Evolutionary conservation across 2,888 invertebrate genomes (phyloP).

Genomic region (Callimorpha dominula): DNA sequence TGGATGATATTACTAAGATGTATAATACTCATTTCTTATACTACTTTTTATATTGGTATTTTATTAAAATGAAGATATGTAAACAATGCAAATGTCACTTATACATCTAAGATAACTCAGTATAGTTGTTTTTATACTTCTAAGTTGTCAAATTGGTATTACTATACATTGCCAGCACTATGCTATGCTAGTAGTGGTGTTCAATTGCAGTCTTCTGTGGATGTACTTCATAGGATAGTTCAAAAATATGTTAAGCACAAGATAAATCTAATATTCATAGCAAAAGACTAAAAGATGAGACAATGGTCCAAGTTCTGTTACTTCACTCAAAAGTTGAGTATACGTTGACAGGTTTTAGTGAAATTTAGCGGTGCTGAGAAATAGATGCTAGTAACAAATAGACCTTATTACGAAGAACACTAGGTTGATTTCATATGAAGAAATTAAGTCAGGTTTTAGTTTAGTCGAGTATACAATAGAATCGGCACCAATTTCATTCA

Average conservation of each 20-base stretch:
- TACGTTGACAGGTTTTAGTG: too few relatives aligned
- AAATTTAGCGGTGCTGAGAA: too few relatives aligned
- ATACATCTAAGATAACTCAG: neutral
- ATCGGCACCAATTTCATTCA: conserved; percentile 8
- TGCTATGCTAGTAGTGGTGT: neutral
- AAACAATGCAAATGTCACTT: neutral
- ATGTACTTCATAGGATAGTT: neutral
- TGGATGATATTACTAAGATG: neutral
- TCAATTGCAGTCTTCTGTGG: neutral
- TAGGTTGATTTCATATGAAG: too few relatives aligned
- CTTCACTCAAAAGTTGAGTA: too few relatives aligned
- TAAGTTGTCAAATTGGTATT: neutral
- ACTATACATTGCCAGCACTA: neutral
- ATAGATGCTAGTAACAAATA: too few relatives aligned
- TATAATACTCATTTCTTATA: neutral
- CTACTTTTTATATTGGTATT: neutral
- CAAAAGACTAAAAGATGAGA: neutral
- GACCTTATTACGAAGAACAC: too few relatives aligned
- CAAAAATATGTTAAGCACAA: neutral
- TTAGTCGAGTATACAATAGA: too few relatives aligned
- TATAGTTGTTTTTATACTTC: neutral
- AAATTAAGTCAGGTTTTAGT: too few relatives aligned
- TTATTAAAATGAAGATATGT: neutral
- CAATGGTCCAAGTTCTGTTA: too few relatives aligned
- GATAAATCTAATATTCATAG: neutral